Base-by-base conservation (phyloP, 2,797 vertebrate species). In the Cottoperca gobio region DNA sequence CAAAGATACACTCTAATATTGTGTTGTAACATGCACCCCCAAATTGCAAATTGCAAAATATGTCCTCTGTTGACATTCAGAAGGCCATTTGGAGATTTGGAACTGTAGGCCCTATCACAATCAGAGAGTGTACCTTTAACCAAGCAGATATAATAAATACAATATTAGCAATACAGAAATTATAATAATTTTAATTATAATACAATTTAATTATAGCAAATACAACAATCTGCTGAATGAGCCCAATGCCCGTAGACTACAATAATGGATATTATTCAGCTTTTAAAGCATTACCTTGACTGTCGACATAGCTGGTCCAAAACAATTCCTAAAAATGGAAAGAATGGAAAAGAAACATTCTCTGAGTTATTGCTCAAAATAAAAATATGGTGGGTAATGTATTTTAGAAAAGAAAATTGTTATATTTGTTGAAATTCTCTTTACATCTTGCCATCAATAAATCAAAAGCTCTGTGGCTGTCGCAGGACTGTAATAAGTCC, bases 261-360 rank as follows among this genome's bases (percentile, higher is more conserved):
- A 28, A 21, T 43, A 23, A 23, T 48, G 14, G 5, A 63, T 33
- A 9, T 31, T n/a, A 57, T 24, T 43, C 0, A 57, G 45, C 4
- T 53, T 62, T 31, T 17, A 31, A 64, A 50, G 2, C 4, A 40
- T 90, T 92, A 95, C 94, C 90, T 0, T 93, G 84, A 78, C 26
- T 88, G 49, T 21, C 62, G 45, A 11, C 2, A 46, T 95, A 95
- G 0, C 0, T 0, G 0, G 3, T 0, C 95, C 94, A 95, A 79
- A 92, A 95, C 0, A 0, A 0, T 0, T 67, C 5, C 95, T 95
- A 63, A 48, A 80, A 89, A 73, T 58, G 4, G 28, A 83, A 73
- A 35, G 23, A 85, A n/a, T n/a, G n/a, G n/a, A n/a, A 76, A 78
- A 80, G 39, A 33, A 8, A 33, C 6, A 33, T 33, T 8, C 33